Evolutionary conservation across 2,888 invertebrate species (phyloP), one percentile per base, ranked within the genome.

Genomic region (Archips xylosteana): DNA sequence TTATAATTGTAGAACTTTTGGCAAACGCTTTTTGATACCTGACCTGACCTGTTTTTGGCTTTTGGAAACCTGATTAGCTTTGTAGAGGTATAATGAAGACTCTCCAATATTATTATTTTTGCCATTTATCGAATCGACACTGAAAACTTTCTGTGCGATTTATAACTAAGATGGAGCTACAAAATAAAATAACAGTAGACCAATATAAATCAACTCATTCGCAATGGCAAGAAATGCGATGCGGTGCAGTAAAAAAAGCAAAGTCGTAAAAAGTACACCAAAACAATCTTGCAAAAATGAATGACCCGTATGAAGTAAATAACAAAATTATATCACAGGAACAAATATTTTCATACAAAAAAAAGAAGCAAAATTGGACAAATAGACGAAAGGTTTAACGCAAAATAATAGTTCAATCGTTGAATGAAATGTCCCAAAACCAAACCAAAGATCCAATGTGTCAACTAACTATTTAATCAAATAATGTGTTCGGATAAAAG

Each of bases 201-300:
- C 32, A 39, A 59, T 13, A 69, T 39, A 57, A 64, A 70, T 59
- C 15, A 65, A 64, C 32, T 23, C 64, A 65, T 64, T 71, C 70
- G 70, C 70, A 13, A 23, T 8, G 15, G 64, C 70, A 71, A 71
- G 39, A 64, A 59, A 47, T n/a, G 61, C 47, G 59, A 39, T 32
- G 70, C 64, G 36, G 64, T 57, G 57, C 57, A 13, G 42, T 42
- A 47, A 63, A 63, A 23, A 62, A 63, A 4, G 9, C 15, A 10
- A 42, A 45, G n/a, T 59, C 23, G 39, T 36, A 64, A 39, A 45
- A 64, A 59, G 42, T 49, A 36, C 51, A 23, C 23, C 61, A 69
- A 61, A 42, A 23, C 15, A 62, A 62, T 13, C 51, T 62, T 32
- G 15, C 54, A 57, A 62, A 70, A 61, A 39, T 36, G 32, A 32